Evolutionary conservation across 2,797 vertebrate species (phyloP).

Genomic region (Psittacula echo): DNA sequence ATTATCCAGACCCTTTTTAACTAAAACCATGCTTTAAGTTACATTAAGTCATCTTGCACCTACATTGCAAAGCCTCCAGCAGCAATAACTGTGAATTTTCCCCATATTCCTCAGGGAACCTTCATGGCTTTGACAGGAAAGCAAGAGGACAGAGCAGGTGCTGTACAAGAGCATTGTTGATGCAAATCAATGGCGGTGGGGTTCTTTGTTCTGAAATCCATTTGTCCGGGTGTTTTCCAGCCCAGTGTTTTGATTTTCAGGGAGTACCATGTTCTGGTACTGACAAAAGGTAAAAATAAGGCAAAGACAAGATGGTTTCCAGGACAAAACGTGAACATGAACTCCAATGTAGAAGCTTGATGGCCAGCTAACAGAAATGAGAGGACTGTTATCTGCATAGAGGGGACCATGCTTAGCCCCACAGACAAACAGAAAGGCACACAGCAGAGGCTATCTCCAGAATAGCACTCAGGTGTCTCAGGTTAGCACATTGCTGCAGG

Average conservation of each 20-base stretch:
- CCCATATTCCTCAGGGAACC: not conserved
- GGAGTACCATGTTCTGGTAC: too few relatives aligned
- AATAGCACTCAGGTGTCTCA: not conserved
- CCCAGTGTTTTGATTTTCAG: not conserved
- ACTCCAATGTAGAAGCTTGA: accelerated
- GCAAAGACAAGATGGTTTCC: not conserved
- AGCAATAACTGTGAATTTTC: not conserved
- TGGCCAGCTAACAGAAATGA: not conserved
- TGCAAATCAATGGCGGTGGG: accelerated
- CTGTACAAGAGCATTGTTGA: accelerated
- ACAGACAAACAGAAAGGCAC: not conserved
- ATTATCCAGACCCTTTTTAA: accelerated
- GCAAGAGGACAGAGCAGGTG: not conserved
- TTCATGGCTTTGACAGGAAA: not conserved
- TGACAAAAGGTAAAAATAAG: not conserved
- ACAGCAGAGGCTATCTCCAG: not conserved
- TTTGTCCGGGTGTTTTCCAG: not conserved
- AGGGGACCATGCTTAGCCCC: accelerated
- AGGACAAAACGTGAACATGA: accelerated
- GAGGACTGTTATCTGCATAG: accelerated
- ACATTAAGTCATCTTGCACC: not conserved
- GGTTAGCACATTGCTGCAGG: not conserved
- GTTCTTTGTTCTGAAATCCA: not conserved
- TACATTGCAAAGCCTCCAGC: not conserved
- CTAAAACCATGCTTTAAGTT: accelerated